Evolutionary conservation across 2,113 vertebrate species (phyloP), one percentile per base, ranked within the genome.

Genomic region (Cariama cristata): DNA sequence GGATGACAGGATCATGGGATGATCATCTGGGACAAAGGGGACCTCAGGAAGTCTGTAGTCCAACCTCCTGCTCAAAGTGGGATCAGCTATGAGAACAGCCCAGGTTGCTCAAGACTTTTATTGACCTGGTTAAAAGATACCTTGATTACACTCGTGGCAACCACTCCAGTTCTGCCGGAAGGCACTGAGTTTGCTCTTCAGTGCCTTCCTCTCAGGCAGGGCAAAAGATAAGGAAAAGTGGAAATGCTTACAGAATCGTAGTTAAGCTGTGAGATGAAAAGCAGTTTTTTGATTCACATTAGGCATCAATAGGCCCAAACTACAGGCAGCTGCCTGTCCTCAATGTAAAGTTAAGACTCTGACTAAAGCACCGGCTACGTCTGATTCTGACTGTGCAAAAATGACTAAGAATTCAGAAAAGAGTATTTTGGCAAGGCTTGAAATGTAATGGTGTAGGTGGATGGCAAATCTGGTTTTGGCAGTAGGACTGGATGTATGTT

Each of bases 111-210:
- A 80, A 35, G 20, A 40, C 12, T n/a, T 87, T 20, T 66, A 21
- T 1, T 38, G 33, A 77, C 44, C 22, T 58, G 15, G 42, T 68
- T 76, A 55, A 40, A 80, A 89, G 38, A 23, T 62, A 40, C 21
- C 35, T 69, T 3, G 0, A 55, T 33, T 42, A 42, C 4, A 45
- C 6, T 23, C 0, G 0, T 2, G 2, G 68, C 24, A 84, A 23
- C 11, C 33, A 19, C 40, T 22, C 32, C 35, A 26, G 35, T 16
- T 55, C 28, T 27, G 27, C 27, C 73, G 53, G 45, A 71, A 77
- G 24, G n/a, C 19, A 32, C 16, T 26, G 18, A 47, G 15, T 66
- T 73, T 93, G 33, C 23, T 64, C 23, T 44, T 60, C 63, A 76
- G 44, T 40, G 47, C 63, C 53, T 53, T 67, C 12, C 12, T 82